These are phyloP conservation scores for Lamellibrachia satsuma DNA, from an alignment of 2,888 invertebrate species.

Conservation along the genomic window DNA sequence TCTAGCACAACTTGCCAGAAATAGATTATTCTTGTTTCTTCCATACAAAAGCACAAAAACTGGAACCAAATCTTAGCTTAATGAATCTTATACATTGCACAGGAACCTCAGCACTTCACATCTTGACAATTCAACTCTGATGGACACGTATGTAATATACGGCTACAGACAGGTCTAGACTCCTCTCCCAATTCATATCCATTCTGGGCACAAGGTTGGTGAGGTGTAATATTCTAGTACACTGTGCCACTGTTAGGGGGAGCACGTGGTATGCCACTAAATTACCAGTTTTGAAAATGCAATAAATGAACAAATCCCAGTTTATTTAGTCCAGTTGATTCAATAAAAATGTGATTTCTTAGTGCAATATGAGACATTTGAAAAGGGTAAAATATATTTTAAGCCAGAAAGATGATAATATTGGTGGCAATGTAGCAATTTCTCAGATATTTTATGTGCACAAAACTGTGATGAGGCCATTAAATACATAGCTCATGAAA, in stretches of 20 bases:
- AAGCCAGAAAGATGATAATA: too few relatives aligned
- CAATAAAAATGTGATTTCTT: too few relatives aligned
- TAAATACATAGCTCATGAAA: too few relatives aligned
- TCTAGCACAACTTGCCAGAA: conserved; percentile 18
- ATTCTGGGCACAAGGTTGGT: background rate
- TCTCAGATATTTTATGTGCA: too few relatives aligned
- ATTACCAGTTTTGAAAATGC: background rate
- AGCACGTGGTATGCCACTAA: background rate
- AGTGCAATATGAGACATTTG: too few relatives aligned
- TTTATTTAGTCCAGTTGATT: background rate
- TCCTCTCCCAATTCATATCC: background rate
- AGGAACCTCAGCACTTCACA: too few relatives aligned
- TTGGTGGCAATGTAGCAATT: too few relatives aligned
- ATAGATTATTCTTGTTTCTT: background rate
- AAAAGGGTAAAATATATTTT: too few relatives aligned
- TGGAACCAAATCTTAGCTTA: background rate
- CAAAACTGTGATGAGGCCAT: too few relatives aligned
- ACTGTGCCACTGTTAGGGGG: background rate
- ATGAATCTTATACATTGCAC: background rate
- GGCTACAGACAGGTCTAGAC: background rate
- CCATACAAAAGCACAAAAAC: background rate
- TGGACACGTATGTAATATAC: background rate
- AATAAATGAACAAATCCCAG: background rate
- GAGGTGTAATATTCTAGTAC: background rate
- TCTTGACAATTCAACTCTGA: background rate